These are phyloP conservation scores for Salmo trutta DNA, from an alignment of 2,797 vertebrate species.

Conservation along the genomic window DNA sequence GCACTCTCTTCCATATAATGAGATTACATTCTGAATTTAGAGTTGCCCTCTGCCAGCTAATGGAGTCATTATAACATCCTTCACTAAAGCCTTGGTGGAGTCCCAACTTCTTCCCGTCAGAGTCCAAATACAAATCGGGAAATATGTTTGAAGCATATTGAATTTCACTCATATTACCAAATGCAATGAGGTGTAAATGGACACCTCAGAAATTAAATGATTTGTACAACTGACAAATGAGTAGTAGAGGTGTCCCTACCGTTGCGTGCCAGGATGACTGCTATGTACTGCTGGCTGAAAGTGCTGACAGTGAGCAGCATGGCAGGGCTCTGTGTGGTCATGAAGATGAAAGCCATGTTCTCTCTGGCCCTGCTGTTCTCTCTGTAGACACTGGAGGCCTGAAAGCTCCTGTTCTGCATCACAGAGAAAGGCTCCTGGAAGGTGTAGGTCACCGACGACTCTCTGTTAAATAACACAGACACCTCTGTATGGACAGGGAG, in stretches of 20 bases:
- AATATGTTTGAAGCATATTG: neutral
- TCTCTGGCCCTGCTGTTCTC: constrained; percentile 84
- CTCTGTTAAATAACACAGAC: constrained; percentile 89
- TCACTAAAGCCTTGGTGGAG: neutral
- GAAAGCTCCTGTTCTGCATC: constrained; percentile 85
- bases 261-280: constrained; percentile 87
- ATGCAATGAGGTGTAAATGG: neutral
- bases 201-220: neutral
- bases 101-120: neutral
- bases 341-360: constrained; percentile 88
- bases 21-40: neutral
- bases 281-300: constrained; percentile 88
- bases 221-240: neutral
- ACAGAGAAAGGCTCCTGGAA: constrained; percentile 96
- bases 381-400: constrained; percentile 81
- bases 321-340: constrained; percentile 86
- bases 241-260: constrained; percentile 71
- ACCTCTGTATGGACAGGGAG: constrained; percentile 80
- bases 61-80: neutral
- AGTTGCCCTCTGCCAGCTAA: neutral
- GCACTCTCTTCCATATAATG: too few relatives aligned
- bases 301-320: constrained; percentile 89
- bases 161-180: too few relatives aligned
- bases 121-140: neutral
- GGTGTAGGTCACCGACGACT: constrained; percentile 88